Percentiles rank a stretch among this genome's conserved stretches.
Evolutionary conservation across 2,113 vertebrate species (phyloP).

Genomic region (Hemibagrus wyckioides): DNA sequence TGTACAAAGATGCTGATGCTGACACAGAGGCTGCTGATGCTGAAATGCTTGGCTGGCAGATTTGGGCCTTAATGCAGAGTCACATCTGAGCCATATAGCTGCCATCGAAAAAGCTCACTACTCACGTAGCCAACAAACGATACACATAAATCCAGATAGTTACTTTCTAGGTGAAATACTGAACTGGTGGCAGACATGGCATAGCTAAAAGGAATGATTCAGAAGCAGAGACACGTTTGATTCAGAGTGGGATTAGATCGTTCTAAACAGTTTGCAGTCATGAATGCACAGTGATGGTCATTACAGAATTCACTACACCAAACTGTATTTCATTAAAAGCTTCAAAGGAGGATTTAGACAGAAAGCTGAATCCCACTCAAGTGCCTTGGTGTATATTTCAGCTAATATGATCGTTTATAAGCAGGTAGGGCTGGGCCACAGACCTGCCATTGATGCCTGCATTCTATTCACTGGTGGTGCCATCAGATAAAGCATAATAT

Average conservation of each 20-base stretch:
- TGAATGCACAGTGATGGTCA: neutral
- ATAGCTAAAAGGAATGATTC: neutral
- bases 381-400: neutral
- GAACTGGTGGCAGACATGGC: neutral
- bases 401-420: neutral
- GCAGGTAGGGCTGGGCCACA: neutral
- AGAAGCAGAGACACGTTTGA: neutral
- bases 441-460: neutral
- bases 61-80: neutral
- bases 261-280: neutral
- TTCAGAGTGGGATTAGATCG: neutral
- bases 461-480: neutral
- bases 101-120: neutral
- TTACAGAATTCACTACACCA: neutral
- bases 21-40: neutral
- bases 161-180: neutral
- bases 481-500: neutral
- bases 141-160: neutral
- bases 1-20: neutral
- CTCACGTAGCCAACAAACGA: neutral
- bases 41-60: neutral
- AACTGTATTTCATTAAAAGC: neutral
- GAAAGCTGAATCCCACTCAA: neutral
- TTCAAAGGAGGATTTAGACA: neutral
- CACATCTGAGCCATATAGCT: neutral